These are phyloP conservation scores for Elmis aenea DNA, from an alignment of 2,888 invertebrate species.

Conservation along the genomic window DNA sequence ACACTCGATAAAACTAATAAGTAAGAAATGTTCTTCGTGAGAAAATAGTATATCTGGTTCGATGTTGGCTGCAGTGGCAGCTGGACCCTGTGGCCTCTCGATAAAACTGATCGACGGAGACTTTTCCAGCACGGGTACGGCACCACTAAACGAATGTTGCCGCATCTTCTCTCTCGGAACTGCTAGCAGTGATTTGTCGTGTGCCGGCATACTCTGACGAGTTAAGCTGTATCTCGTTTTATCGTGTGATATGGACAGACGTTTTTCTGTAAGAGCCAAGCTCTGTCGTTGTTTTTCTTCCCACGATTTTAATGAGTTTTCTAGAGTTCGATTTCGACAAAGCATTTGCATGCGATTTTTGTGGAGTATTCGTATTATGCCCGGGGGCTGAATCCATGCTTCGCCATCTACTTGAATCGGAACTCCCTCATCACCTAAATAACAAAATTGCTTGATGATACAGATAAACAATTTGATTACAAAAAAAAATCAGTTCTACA, in stretches of 20 bases:
- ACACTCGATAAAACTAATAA: conserved; percentile 78
- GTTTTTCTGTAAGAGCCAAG: conserved; percentile 50
- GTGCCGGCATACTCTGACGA: conserved; percentile 44
- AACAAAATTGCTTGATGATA: conserved; percentile 1
- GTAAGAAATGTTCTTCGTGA: conserved; percentile 63
- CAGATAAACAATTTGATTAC: not conserved
- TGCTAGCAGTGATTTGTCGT: conserved; percentile 42
- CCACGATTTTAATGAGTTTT: conserved; percentile 84
- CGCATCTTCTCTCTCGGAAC: conserved; percentile 44
- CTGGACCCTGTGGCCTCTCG: conserved; percentile 20
- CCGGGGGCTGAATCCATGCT: conserved; percentile 96
- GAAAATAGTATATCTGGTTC: conserved; percentile 49
- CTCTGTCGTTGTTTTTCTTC: conserved; percentile 73
- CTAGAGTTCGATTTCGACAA: conserved; percentile 83
- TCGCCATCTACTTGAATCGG: conserved; percentile 97
- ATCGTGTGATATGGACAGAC: conserved; percentile 42
- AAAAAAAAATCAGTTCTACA: conserved; percentile 1
- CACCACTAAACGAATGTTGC: conserved; percentile 46
- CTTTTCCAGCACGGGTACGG: conserved; percentile 30
- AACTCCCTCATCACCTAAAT: conserved; percentile 73
- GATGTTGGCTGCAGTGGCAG: conserved; percentile 30
- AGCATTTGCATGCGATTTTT: conserved; percentile 97
- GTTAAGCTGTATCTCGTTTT: conserved; percentile 42
- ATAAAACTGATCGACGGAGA: conserved; percentile 13
- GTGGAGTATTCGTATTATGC: conserved; percentile 91